Evolutionary conservation across 2,888 invertebrate species (phyloP), one percentile per base, ranked within the genome.

Genomic region (Pachymerium ferrugineum): DNA sequence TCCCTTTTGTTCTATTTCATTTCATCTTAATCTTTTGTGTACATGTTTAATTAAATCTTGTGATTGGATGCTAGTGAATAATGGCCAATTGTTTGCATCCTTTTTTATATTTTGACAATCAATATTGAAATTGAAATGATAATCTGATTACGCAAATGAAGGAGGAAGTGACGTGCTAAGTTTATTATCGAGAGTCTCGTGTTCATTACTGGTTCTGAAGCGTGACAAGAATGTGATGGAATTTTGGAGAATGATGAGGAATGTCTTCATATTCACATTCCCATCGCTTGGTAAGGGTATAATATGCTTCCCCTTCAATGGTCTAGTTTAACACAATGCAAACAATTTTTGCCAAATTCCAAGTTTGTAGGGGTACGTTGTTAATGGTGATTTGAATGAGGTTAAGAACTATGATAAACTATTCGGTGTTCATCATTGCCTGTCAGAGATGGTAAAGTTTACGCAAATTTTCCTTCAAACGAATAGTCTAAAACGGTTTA

Each of bases 211-310:
- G 62, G 62, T 28, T 62, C 25, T n/a, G 62, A 62, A 62, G 62
- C 62, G 62, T 62, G 62, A 62, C 62, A 62, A 62, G 62, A 62
- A 62, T 62, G 62, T 62, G 12, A 62, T 62, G 62, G 62, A 62
- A 62, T 62, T n/a, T 62, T 62, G 62, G 62, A 22, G 25, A 62
- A 62, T 28, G 62, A 62, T 62, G 62, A 62, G 62, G 62, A 62
- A 62, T 62, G 62, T 62, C 62, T 62, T 62, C 62, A 62, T 62
- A 62, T 62, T 62, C 62, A 28, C 62, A 62, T 62, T 62, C 62
- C 14, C 28, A 28, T 5, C 25, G 25, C 25, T 12, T 25, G 25
- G 62, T n/a, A n/a, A n/a, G n/a, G n/a, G n/a, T n/a, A 28, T n/a
- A 62, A 62, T 62, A 62, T 62, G 62, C 62, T 28, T n/a, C 28